A percentile compares a stretch with the other conserved stretches of the same genome.
phyloP scores from a whole-genome alignment of 1,140 invertebrate genomes.

The Achroia grisella region DNA sequence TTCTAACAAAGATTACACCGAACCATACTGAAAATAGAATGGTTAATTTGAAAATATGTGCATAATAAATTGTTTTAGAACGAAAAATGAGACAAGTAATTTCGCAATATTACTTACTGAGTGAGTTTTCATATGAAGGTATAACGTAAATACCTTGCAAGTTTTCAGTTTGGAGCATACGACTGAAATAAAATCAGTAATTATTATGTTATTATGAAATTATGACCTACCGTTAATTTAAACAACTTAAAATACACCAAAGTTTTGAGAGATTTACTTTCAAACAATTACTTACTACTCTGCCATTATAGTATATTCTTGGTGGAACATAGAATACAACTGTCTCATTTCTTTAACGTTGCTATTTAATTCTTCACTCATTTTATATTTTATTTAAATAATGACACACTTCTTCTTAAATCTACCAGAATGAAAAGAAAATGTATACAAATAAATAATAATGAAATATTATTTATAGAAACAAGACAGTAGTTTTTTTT shows the following conservation, averaged over 20 bases:
- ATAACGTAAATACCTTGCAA: constrained; percentile 93
- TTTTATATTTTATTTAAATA: constrained; percentile 19
- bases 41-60: not conserved
- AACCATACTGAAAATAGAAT: constrained; percentile 87
- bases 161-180: constrained; percentile 89
- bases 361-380: constrained; percentile 38
- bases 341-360: constrained; percentile 49
- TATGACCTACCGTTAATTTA: not conserved
- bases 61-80: not conserved
- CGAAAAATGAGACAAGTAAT: constrained; percentile 3
- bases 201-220: not conserved
- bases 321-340: constrained; percentile 54
- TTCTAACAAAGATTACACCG: constrained; percentile 92
- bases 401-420: too few species aligned
- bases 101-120: constrained; percentile 74
- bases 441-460: too few species aligned
- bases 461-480: too few species aligned
- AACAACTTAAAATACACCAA: too few species aligned
- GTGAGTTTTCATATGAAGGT: constrained; percentile 87
- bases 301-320: constrained; percentile 64
- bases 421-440: too few species aligned
- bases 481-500: too few species aligned
- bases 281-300: constrained; percentile 53
- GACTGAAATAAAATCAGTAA: constrained; percentile 76
- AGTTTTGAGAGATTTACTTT: too few species aligned